Percentiles rank a stretch among this genome's conserved stretches.
phyloP scores from a whole-genome alignment of 2,113 vertebrate genomes.

The Takifugu flavidus region DNA sequence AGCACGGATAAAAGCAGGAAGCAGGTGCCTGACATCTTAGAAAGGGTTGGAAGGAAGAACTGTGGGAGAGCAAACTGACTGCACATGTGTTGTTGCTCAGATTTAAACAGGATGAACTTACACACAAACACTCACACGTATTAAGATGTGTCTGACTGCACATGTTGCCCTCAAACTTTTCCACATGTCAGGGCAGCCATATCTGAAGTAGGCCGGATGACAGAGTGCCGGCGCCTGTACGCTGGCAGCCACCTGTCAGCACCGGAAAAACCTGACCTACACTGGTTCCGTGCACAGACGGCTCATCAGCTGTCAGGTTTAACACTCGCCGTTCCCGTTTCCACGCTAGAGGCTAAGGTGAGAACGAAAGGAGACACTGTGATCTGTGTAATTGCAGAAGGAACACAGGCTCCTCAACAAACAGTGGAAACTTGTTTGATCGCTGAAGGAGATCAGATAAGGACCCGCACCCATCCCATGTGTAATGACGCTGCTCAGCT shows the following conservation, averaged over 20 bases:
- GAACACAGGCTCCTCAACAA: neutral
- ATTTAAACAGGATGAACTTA: slow-evolving; percentile 9
- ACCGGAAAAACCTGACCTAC: slow-evolving; percentile 56
- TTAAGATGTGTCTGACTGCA: slow-evolving; percentile 18
- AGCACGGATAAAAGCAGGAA: slow-evolving; percentile 26
- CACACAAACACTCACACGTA: slow-evolving; percentile 1
- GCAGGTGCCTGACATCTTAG: slow-evolving; percentile 36
- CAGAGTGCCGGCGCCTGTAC: slow-evolving; percentile 35
- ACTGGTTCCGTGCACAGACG: slow-evolving; percentile 24
- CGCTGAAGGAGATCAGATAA: neutral
- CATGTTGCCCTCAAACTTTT: slow-evolving; percentile 23
- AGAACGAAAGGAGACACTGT: slow-evolving; percentile 24
- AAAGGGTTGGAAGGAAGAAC: slow-evolving; percentile 21
- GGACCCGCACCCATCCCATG: neutral
- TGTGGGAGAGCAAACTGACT: slow-evolving; percentile 19
- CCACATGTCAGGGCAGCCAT: slow-evolving; percentile 24
- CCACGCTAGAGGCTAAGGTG: slow-evolving; percentile 34
- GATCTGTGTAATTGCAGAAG: neutral
- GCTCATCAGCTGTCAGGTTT: slow-evolving; percentile 48
- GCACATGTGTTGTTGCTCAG: slow-evolving; percentile 9
- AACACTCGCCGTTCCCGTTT: slow-evolving; percentile 11
- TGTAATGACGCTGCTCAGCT: neutral
- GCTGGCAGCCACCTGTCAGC: slow-evolving; percentile 39
- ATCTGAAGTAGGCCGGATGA: slow-evolving; percentile 37
- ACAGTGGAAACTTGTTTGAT: neutral